These are phyloP conservation scores for Clusia tigrina DNA, from an alignment of 2,888 invertebrate genomes.

Conservation along the genomic window DNA sequence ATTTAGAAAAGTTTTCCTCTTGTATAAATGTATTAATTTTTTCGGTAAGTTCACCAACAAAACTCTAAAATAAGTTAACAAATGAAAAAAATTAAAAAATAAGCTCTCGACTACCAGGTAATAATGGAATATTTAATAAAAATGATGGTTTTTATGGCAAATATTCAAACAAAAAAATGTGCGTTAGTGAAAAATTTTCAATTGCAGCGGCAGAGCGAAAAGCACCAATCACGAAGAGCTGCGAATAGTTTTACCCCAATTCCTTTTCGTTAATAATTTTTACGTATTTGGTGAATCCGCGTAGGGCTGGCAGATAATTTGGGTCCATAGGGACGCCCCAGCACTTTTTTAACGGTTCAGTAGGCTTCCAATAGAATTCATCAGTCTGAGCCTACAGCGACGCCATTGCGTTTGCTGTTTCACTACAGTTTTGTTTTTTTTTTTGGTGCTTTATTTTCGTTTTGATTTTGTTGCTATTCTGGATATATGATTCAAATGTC, in stretches of 20 bases:
- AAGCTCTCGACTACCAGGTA: background rate
- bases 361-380: background rate
- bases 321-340: background rate
- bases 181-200: conserved; percentile 28
- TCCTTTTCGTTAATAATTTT: conserved; percentile 3
- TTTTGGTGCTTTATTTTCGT: no score
- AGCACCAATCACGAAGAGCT: background rate
- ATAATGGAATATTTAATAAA: conserved; percentile 19
- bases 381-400: background rate
- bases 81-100: conserved; percentile 5
- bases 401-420: conserved; percentile 28
- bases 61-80: conserved; percentile 11
- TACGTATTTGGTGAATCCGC: background rate
- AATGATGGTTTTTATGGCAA: no score
- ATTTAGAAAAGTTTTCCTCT: conserved; percentile 41
- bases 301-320: background rate
- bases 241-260: conserved; percentile 9
- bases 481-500: conserved; percentile 59
- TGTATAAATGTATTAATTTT: conserved; percentile 44
- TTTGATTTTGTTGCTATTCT: conserved; percentile 58
- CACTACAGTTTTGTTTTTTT: no score
- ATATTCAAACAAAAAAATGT: no score
- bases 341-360: background rate
- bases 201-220: background rate
- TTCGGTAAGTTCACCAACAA: conserved; percentile 43